Conservation (phyloP, 2,113 vertebrate genomes). For the Cettia cetti region DNA sequence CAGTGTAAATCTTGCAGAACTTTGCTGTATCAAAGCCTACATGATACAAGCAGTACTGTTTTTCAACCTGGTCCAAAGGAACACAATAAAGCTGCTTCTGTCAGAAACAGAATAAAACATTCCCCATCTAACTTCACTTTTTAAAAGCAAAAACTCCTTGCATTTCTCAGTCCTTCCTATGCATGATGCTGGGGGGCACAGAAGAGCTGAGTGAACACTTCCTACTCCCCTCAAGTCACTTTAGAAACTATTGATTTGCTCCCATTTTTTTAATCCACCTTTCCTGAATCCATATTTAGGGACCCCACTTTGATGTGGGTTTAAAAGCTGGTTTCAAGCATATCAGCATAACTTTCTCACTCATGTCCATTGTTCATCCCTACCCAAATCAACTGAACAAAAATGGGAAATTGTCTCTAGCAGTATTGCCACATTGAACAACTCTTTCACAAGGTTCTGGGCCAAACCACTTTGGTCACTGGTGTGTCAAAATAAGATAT, state of each 20-base stretch:
- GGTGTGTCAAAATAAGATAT: background rate
- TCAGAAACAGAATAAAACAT: background rate
- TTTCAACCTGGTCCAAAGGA: background rate
- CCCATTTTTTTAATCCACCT: constrained; percentile 1
- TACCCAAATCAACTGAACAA: background rate
- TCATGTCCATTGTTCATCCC: background rate
- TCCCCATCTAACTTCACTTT: background rate
- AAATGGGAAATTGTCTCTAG: background rate
- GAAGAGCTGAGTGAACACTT: background rate
- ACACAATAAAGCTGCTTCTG: background rate
- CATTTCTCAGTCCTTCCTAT: background rate
- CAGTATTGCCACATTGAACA: background rate
- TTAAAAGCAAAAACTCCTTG: background rate
- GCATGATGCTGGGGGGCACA: background rate
- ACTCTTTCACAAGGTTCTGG: background rate
- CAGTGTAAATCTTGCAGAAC: background rate
- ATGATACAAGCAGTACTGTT: background rate
- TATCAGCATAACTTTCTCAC: background rate
- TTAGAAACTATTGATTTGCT: background rate
- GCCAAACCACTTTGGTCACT: background rate
- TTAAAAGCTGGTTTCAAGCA: background rate
- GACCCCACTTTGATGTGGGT: background rate
- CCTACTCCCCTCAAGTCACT: background rate
- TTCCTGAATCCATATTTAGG: constrained; percentile 21
- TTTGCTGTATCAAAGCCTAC: background rate